These are phyloP conservation scores for Cranoglanis bouderius DNA, from an alignment of 2,113 vertebrate genomes.

Conservation along the genomic window DNA sequence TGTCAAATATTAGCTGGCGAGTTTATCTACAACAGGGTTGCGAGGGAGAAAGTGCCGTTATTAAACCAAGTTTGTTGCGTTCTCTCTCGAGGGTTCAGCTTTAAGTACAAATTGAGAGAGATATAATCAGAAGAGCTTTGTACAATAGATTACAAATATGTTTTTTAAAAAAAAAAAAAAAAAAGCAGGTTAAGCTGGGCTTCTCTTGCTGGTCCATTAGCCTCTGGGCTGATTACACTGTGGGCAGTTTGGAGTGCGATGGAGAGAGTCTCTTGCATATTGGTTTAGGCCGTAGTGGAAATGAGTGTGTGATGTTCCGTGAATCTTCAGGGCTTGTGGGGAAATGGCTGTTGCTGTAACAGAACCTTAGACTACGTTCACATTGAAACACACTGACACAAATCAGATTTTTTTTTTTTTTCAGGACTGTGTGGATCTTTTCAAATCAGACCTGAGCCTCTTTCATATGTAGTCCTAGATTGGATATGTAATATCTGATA, in stretches of 20 bases:
- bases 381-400: neutral
- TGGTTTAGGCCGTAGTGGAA: constrained; percentile 20
- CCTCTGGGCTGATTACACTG: constrained; percentile 17
- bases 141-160: constrained; percentile 41
- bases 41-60: constrained; percentile 72
- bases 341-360: neutral
- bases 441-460: neutral
- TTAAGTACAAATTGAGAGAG: constrained; percentile 24
- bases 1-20: constrained; percentile 74
- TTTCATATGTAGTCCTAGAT: neutral
- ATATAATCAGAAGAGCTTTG: constrained; percentile 15
- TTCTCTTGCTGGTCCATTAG: constrained; percentile 4
- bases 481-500: neutral
- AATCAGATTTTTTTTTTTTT: neutral
- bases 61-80: constrained; percentile 58
- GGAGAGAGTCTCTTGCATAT: constrained; percentile 50
- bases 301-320: neutral
- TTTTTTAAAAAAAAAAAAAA: constrained; percentile 26
- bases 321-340: neutral
- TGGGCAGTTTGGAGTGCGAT: constrained; percentile 58
- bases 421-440: neutral
- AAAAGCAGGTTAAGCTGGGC: constrained; percentile 11
- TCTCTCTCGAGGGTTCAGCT: constrained; percentile 26
- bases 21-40: constrained; percentile 75
- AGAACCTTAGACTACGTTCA: constrained; percentile 1